Evolutionary conservation across 1,140 invertebrate genomes (phyloP), one percentile per base, ranked within the genome.

Genomic region (Brachionus calyciflorus): DNA sequence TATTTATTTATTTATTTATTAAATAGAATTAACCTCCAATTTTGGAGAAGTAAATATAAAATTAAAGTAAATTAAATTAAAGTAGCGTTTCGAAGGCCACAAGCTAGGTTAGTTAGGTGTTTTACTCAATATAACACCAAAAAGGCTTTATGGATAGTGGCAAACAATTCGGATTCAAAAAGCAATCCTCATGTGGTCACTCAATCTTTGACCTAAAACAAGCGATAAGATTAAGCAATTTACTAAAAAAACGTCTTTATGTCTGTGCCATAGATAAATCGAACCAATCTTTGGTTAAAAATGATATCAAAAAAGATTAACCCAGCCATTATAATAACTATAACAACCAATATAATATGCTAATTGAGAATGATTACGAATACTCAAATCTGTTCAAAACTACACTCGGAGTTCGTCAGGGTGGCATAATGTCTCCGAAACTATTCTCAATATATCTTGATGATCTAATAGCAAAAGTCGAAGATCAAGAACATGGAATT

Each of bases 91-190:
- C n/a, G n/a, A n/a, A n/a, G n/a, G n/a, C n/a, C n/a, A n/a, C n/a
- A n/a, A n/a, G n/a, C n/a, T n/a, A n/a, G n/a, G n/a, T n/a, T n/a
- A n/a, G n/a, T n/a, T n/a, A n/a, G n/a, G n/a, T n/a, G n/a, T n/a
- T n/a, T n/a, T n/a, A n/a, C n/a, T n/a, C n/a, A n/a, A n/a, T n/a
- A n/a, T n/a, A n/a, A n/a, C n/a, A n/a, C n/a, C n/a, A 21, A 28
- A 26, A 55, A 55, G 24, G 12, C 14, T 55, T 26, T 24, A 55
- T 14, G 14, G 51, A 55, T 26, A 24, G 51, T 28, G 26, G 28
- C 14, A 55, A 55, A 55, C 24, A 55, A 30, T 55, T 55, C 14
- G 51, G 51, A 24, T 55, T 55, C 24, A 55, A 55, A 26, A 55
- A 55, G 33, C 24, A 55, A 28, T 55, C 51, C 12, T 55, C 51